Evolutionary conservation across 2,888 invertebrate genomes (phyloP), one percentile per base, ranked within the genome.

Genomic region (Scelioninae gen. 2): DNA sequence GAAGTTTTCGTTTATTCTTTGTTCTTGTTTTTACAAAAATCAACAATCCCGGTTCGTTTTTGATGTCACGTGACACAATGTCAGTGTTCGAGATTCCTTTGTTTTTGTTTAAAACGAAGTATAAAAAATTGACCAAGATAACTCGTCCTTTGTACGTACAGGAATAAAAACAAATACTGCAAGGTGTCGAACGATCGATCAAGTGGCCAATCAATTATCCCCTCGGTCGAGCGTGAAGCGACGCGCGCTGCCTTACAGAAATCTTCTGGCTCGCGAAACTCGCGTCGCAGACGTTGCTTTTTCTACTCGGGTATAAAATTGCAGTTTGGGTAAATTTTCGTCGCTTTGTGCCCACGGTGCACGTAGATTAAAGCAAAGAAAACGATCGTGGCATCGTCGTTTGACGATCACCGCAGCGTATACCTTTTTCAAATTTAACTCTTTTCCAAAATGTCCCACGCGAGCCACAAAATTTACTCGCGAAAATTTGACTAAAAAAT

Each of bases 141-240:
- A n/a, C n/a, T n/a, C n/a, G n/a, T n/a, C n/a, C n/a, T n/a, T n/a
- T 33, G 60, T 35, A 35, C 13, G 15, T 64, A 57, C 57, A 41
- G n/a, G 57, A n/a, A n/a, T 50, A 41, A 68, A 60, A 60, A 58
- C 50, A 45, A 45, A 68, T 45, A 37, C 60, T 57, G 31, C 63
- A 53, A 25, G 57, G 72, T 73, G 77, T 78, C 73, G 77, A 75
- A 75, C 71, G 75, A 77, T 74, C 77, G 79, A 81, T 79, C 79
- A 78, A 81, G 81, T 78, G 76, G 76, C 78, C 81, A 82, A 84
- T 84, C 84, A 80, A 84, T 84, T 84, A 84, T 84, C 81, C 78
- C 76, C 82, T 82, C 76, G 81, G 76, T 73, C 77, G 72, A 85
- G 84, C 82, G 78, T 80, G 77, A 84, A 74, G 72, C 74, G 53